Evolutionary conservation across 2,113 vertebrate species (phyloP).

Genomic region (Hepsetus odoe): DNA sequence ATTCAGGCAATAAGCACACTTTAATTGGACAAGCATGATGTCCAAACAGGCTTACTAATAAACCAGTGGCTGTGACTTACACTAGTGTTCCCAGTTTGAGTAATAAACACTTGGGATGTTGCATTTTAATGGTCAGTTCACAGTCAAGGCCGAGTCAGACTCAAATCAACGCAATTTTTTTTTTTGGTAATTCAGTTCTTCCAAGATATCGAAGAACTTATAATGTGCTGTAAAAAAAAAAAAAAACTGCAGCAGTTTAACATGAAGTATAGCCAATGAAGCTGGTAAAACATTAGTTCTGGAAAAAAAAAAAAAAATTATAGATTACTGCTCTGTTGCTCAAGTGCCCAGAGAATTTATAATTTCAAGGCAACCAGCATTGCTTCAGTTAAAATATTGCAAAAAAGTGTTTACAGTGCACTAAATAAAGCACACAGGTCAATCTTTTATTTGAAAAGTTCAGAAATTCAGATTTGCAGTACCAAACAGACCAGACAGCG

Average conservation of each 20-base stretch:
- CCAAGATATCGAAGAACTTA: no score
- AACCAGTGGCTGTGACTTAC: not conserved
- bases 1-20: constrained; percentile 41
- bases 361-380: no score
- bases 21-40: constrained; percentile 23
- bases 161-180: no score
- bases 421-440: not conserved
- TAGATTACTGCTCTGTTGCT: no score
- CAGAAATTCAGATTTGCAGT: not conserved
- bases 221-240: no score
- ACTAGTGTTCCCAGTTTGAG: not conserved
- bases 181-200: not conserved
- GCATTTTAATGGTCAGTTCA: not conserved
- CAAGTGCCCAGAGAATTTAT: no score
- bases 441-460: not conserved
- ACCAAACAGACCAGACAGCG: not conserved
- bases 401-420: not conserved
- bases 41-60: not conserved
- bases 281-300: no score
- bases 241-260: no score
- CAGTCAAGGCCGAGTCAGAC: not conserved
- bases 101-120: not conserved
- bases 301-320: no score
- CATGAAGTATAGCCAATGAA: no score
- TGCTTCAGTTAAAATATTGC: not conserved